phyloP scores from a whole-genome alignment of 2,797 vertebrate genomes.

The Pangasius djambal region DNA sequence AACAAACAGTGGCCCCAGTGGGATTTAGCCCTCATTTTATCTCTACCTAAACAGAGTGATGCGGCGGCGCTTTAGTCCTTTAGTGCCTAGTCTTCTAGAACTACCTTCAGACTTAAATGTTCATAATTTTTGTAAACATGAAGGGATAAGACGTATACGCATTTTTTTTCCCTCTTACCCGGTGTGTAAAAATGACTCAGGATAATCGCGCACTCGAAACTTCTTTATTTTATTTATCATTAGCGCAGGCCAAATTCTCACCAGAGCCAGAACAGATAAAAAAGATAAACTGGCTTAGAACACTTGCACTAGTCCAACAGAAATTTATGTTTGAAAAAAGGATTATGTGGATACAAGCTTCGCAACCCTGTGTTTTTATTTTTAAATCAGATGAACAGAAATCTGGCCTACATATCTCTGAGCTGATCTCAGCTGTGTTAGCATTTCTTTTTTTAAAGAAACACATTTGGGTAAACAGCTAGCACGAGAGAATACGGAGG shows the following conservation, averaged over 20 bases:
- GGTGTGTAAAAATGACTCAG: too few relatives aligned
- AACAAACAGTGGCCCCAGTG: too few relatives aligned
- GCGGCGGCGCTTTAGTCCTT: too few relatives aligned
- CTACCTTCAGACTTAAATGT: too few relatives aligned
- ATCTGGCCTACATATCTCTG: conserved; percentile 38
- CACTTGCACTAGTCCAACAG: not conserved
- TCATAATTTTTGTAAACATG: too few relatives aligned
- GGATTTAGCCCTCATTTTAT: too few relatives aligned
- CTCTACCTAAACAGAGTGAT: not conserved
- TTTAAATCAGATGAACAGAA: conserved; percentile 33
- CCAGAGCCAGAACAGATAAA: not conserved
- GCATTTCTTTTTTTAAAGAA: conserved; percentile 25
- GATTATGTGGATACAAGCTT: not conserved
- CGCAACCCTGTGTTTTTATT: not conserved
- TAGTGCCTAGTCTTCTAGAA: too few relatives aligned
- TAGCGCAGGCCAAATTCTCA: not conserved
- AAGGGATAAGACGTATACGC: too few relatives aligned
- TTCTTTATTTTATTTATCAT: not conserved
- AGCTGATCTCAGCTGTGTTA: conserved; percentile 46
- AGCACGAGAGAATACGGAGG: conserved; percentile 36
- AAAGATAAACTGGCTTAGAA: not conserved
- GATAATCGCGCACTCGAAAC: not conserved
- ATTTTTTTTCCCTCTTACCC: not conserved
- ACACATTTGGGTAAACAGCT: conserved; percentile 45
- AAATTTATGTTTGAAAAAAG: not conserved